Base-by-base conservation (phyloP, 2,113 vertebrate genomes). In the Xenus cinereus region DNA sequence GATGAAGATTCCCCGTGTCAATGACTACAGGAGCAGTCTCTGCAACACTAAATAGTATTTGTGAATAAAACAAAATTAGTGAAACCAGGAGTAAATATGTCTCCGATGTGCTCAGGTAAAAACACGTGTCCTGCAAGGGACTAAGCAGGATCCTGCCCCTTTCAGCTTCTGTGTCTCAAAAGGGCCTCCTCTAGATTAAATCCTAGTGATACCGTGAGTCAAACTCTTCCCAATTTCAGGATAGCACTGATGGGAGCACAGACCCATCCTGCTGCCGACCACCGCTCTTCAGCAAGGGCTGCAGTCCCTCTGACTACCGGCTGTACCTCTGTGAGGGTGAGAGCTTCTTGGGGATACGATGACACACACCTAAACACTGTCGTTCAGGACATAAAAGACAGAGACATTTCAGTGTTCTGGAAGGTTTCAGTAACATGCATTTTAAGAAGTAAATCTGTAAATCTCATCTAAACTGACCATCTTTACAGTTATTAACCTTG, bases 231-330 rank as follows among this genome's bases (percentile, higher is more conserved):
- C 78, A 57, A 4, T 27, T 56, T 73, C 35, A 45, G 24, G 24
- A 48, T 48, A 48, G 46, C 21, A 48, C 21, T 48, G 41, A 19
- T 21, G 41, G 63, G 46, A 76, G 71, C 41, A 68, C 8, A 32
- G 41, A 41, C 15, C 28, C 24, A 5, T 46, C 20, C 48, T 18
- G 8, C 41, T 63, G 51, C n/a, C 30, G 66, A 18, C 48, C 46
- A 33, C 10, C 0, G 0, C 71, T n/a, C n/a, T 66, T 60, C 2
- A 1, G 30, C 45, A 85, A 37, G 32, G 46, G 75, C 57, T 17
- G 20, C n/a, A 10, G 48, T 23, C 54, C 41, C 28, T 37, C 50
- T 32, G 12, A 32, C 41, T 24, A 43, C 17, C 19, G 43, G n/a
- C n/a, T 14, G 12, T 20, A 30, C 57, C 45, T 54, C 53, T 45